Evolutionary conservation across 2,113 vertebrate genomes (phyloP).

Genomic region (Actenoides lindsayi): DNA sequence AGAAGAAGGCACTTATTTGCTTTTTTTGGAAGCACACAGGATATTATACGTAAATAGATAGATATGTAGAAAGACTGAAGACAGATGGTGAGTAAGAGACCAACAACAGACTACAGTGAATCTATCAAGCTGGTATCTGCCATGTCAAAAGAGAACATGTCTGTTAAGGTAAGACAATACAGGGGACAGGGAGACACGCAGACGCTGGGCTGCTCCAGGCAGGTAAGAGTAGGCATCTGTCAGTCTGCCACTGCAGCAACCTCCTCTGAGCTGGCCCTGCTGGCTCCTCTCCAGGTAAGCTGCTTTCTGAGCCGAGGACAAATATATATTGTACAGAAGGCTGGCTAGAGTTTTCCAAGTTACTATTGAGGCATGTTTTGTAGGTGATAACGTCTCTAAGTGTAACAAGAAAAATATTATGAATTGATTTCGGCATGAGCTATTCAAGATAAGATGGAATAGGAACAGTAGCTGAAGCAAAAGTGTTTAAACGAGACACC

Average conservation of each 20-base stretch:
- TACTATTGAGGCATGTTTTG: slow-evolving; percentile 46
- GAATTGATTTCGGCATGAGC: slow-evolving; percentile 56
- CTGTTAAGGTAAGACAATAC: not conserved
- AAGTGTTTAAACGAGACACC: slow-evolving; percentile 45
- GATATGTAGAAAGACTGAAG: not conserved
- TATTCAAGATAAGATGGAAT: slow-evolving; percentile 67
- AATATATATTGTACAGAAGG: slow-evolving; percentile 16
- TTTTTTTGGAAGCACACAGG: not conserved
- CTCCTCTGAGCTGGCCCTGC: not conserved
- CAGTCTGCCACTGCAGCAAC: slow-evolving; percentile 3
- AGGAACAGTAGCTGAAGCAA: slow-evolving; percentile 22
- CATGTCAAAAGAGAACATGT: not conserved
- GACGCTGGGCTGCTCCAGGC: not conserved
- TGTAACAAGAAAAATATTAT: slow-evolving; percentile 67
- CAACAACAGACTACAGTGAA: not conserved
- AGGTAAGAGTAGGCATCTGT: slow-evolving; percentile 33
- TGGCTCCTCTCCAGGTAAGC: slow-evolving; percentile 56
- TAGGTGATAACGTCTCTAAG: slow-evolving; percentile 51
- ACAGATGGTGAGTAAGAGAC: not conserved
- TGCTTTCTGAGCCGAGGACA: slow-evolving; percentile 29
- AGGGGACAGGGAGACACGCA: not conserved
- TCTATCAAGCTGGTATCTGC: not conserved
- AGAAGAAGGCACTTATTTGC: not conserved
- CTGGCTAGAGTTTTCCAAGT: slow-evolving; percentile 28
- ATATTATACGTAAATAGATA: not conserved